Base-by-base conservation (phyloP, 30 jellyfish, hydroid and myxozoan species). In the Hydractinia symbiolongicarpus region DNA sequence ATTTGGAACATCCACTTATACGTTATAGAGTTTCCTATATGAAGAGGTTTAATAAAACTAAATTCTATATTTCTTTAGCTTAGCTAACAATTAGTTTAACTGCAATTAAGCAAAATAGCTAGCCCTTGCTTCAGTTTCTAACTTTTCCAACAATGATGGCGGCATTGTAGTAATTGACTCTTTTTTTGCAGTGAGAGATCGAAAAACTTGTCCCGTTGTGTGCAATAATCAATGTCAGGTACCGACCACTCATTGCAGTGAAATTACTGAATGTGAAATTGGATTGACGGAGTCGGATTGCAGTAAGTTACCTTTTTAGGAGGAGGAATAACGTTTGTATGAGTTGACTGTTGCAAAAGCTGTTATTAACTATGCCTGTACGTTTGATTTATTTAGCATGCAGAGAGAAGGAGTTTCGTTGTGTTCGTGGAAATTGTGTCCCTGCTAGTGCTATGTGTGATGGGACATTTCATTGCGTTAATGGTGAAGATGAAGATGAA, bases 401-500 rank as follows among this genome's bases (percentile, higher is more conserved):
- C 53, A 7, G 79, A 15, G 30, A 30, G 17, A 76, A 64, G 5
- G 85, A 60, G 55, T 53, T 55, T 61, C 16, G 66, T 54, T 77
- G 85, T 64, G 56, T 55, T 14, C 54, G 57, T 8, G 60, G 56
- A 17, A 55, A 50, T 0, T 77, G 85, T 15, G 44, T 77, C 0
- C 56, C 14, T 16, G 57, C 21, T 55, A 9, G 21, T 49, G 16
- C 53, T 49, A 54, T 79, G 64, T 79, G 87, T 54, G 83, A 79
- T 79, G 87, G 87, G 51, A 79, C 5, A 11, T 30, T 4, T 30
- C 70, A 79, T 52, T 79, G 87, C 51, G 20, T 17, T 20, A 50
- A 21, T 60, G 87, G 87, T 19, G 87, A 79, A 30, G 87, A 79
- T 20, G 87, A 79, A 79, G 72, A 79, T 14, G 9, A 8, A 17